These are phyloP conservation scores for Gonatopus flavifemur DNA, from an alignment of 1,140 invertebrate genomes.

Conservation along the genomic window DNA sequence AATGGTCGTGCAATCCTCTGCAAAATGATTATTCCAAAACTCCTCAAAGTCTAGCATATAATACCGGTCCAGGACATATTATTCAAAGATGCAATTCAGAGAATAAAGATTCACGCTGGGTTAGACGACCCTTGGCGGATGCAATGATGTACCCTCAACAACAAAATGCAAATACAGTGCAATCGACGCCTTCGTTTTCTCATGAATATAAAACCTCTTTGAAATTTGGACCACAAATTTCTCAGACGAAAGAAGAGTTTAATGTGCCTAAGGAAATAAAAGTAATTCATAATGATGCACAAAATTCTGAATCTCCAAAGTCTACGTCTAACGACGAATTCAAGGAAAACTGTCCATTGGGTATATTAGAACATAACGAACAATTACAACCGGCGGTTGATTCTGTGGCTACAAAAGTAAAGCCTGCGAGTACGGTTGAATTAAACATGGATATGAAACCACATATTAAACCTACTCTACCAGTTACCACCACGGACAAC, in stretches of 20 bases:
- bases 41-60: neutral
- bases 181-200: neutral
- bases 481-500: too few relatives aligned
- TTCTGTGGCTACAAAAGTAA: neutral
- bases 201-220: neutral
- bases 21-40: constrained; percentile 3
- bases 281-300: neutral
- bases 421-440: too few relatives aligned
- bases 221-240: constrained; percentile 6
- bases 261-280: neutral
- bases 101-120: too few relatives aligned
- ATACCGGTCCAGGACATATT: constrained; percentile 24
- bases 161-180: neutral
- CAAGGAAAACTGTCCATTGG: neutral
- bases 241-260: neutral
- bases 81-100: constrained; percentile 27
- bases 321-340: neutral
- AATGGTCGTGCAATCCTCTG: too few relatives aligned
- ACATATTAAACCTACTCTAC: too few relatives aligned
- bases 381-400: too few relatives aligned
- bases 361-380: neutral
- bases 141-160: constrained; percentile 15
- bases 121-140: constrained; percentile 39
- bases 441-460: too few relatives aligned
- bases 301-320: constrained; percentile 2